Conservation (phyloP, 1,140 invertebrate species). For the Lepidurus apus region DNA sequence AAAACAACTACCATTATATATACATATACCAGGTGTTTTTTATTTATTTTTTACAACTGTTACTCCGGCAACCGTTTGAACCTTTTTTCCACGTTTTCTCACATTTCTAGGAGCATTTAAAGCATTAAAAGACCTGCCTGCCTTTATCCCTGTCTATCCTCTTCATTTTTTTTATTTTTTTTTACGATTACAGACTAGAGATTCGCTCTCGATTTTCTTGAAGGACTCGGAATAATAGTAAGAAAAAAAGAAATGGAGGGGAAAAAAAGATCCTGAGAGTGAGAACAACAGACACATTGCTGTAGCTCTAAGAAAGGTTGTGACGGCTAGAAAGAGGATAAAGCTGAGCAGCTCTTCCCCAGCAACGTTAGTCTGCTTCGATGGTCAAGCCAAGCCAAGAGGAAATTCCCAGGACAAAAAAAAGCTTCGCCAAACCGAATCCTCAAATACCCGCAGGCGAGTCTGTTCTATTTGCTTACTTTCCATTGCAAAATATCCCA, state of each 20-base stretch:
- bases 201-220: conserved; percentile 9
- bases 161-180: too few species aligned
- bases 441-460: not conserved
- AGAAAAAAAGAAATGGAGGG: not conserved
- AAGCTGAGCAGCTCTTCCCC: not conserved
- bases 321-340: not conserved
- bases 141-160: too few species aligned
- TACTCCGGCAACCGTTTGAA: too few species aligned
- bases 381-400: conserved; percentile 3
- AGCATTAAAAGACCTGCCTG: too few species aligned
- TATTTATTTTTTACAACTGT: too few species aligned
- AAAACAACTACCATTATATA: not conserved
- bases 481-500: conserved; percentile 4
- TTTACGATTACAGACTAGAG: not conserved
- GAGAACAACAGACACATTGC: conserved; percentile 18
- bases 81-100: too few species aligned
- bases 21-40: too few species aligned
- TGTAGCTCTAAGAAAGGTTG: not conserved
- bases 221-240: not conserved
- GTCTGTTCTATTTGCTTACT: not conserved
- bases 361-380: not conserved
- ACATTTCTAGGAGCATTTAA: too few species aligned
- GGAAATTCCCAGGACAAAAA: not conserved
- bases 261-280: not conserved
- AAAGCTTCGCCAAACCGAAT: not conserved